Evolutionary conservation across 2,797 vertebrate species (phyloP).

Genomic region (Thalassophryne amazonica): DNA sequence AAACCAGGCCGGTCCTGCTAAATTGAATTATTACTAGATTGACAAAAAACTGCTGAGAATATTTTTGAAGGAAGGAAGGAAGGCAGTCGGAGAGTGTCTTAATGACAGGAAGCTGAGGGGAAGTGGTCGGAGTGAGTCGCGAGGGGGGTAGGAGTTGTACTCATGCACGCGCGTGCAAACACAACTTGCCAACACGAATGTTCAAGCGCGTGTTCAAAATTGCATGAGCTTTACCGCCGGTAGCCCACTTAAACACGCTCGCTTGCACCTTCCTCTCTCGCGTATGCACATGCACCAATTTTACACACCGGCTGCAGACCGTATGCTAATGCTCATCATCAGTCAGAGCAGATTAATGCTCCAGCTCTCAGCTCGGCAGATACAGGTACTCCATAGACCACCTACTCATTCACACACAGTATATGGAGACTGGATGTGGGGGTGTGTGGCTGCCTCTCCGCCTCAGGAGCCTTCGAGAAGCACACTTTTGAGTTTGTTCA

Average conservation of each 20-base stretch:
- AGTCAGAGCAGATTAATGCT: conserved; percentile 65
- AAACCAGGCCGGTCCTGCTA: conserved; percentile 72
- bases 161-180: conserved; percentile 18
- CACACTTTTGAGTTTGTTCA: conserved; percentile 7
- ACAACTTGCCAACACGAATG: conserved; percentile 21
- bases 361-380: conserved; percentile 47
- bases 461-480: conserved; percentile 23
- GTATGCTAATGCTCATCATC: conserved; percentile 75
- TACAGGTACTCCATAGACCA: conserved; percentile 50
- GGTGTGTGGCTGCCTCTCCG: conserved; percentile 27
- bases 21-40: conserved; percentile 84
- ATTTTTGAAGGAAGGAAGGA: conserved; percentile 67
- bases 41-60: conserved; percentile 80
- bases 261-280: conserved; percentile 26
- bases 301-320: conserved; percentile 26
- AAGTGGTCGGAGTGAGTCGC: conserved; percentile 58
- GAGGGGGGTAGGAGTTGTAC: conserved; percentile 28
- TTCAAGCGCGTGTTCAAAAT: conserved; percentile 15
- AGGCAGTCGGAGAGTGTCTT: conserved; percentile 61
- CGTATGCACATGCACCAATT: conserved; percentile 14
- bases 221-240: conserved; percentile 39
- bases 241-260: conserved; percentile 32
- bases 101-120: conserved; percentile 72
- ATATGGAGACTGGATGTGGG: conserved; percentile 36
- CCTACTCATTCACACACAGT: conserved; percentile 60